phyloP scores from a whole-genome alignment of 2,797 vertebrate species.

The Nyctalus aviator region DNA sequence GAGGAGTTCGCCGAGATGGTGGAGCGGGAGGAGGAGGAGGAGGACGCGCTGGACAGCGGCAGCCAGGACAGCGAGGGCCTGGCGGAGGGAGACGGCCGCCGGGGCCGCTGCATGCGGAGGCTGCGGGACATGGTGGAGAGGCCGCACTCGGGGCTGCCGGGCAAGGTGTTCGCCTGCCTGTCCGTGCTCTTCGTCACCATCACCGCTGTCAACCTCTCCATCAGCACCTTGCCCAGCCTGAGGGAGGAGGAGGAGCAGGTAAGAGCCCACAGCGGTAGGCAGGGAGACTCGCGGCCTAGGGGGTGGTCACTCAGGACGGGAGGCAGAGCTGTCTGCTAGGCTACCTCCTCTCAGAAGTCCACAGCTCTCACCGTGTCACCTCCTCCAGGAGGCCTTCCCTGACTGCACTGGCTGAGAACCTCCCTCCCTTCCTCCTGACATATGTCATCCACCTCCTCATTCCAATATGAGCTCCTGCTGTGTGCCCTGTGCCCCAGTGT shows the following conservation, averaged over 20 bases:
- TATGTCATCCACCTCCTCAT: neutral
- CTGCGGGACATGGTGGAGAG: slow-evolving; percentile 98
- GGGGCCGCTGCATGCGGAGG: slow-evolving; percentile 92
- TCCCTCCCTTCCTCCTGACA: neutral
- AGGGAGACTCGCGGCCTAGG: rapidly evolving
- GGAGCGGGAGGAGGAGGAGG: slow-evolving; percentile 88
- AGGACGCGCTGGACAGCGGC: slow-evolving; percentile 90
- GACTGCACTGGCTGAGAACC: neutral
- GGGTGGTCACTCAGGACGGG: neutral
- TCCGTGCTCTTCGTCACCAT: slow-evolving; percentile 98
- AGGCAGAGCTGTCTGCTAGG: neutral
- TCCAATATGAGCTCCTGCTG: neutral
- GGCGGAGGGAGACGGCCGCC: slow-evolving; percentile 86
- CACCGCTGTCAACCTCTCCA: slow-evolving; percentile 97
- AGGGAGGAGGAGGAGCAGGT: slow-evolving; percentile 97
- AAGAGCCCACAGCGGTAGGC: slow-evolving; percentile 82
- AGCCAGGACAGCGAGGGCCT: slow-evolving; percentile 86
- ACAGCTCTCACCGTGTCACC: neutral
- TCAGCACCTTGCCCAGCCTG: slow-evolving; percentile 98
- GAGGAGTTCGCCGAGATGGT: slow-evolving; percentile 96
- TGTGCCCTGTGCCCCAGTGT: neutral
- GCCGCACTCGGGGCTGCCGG: slow-evolving; percentile 97
- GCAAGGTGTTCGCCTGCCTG: slow-evolving; percentile 98
- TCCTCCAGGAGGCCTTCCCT: neutral
- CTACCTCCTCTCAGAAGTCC: neutral